Base-by-base conservation (phyloP, 2,888 invertebrate species). In the Glyphotaelius pellucidus region DNA sequence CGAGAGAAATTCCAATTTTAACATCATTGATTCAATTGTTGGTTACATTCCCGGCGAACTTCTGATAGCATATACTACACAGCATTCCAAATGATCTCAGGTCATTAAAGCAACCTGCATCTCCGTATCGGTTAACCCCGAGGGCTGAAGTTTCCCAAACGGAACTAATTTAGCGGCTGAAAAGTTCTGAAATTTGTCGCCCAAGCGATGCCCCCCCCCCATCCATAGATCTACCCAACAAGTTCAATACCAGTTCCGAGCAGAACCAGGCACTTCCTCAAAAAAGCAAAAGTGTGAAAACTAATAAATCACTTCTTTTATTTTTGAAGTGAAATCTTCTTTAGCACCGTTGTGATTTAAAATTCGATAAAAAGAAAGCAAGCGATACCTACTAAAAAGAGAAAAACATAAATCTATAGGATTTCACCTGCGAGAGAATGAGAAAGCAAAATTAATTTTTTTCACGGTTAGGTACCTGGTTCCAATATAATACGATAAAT, bases 91-190 rank as follows among this genome's bases (percentile, higher is more conserved):
- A 67, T 67, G 87, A 87, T 52, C 67, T 67, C 87, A 67, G 87
- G 52, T 87, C 87, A 87, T 87, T 86, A 38, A 67, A 87, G 87
- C 67, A 87, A 87, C 87, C 87, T 87, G 87, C 87, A 87, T 89
- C 80, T 89, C 80, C 90, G 83, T 92, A 91, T 86, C 32, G 92
- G 92, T 92, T 91, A 92, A 92, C 92, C 92, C 89, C 89, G 84
- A 90, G 92, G 88, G 92, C 90, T 47, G 80, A 86, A 92, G 90
- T 92, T 92, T 91, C 81, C 91, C 81, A 83, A 91, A 90, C 92
- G 92, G 91, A 92, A 92, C 92, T 92, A 92, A 92, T 92, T 91
- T 90, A 89, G 91, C 91, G 91, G 86, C 84, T 67, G 90, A 83
- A 81, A 89, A 89, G 89, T 91, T 88, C 38, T 35, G 47, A 84